A percentile compares a stretch with the other conserved stretches of the same genome.
Evolutionary conservation across 2,113 vertebrate genomes (phyloP).

Genomic region (Steatornis caripensis): DNA sequence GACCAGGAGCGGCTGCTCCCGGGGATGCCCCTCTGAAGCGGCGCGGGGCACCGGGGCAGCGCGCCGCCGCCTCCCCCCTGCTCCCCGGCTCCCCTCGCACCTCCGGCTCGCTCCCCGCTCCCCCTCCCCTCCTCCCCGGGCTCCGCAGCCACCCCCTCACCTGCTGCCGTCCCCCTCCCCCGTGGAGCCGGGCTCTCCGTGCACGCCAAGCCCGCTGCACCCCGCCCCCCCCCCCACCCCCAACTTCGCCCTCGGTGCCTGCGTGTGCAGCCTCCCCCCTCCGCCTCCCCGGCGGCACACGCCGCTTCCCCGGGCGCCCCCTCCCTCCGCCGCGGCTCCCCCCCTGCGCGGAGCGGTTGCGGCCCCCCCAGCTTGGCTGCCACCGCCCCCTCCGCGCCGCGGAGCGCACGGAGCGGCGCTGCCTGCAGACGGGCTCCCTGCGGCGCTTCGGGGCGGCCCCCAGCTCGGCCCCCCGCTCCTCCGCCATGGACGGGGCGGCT

Average conservation of each 20-base stretch:
- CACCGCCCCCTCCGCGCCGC: conserved; percentile 60
- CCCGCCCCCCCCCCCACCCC: not conserved
- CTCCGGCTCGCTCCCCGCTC: not conserved
- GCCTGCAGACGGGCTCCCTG: conserved; percentile 44
- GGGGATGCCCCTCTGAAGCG: conserved; percentile 56
- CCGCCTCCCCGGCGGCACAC: not conserved
- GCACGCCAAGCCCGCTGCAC: not conserved
- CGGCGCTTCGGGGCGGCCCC: conserved; percentile 8
- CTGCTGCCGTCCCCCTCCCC: conserved; percentile 10
- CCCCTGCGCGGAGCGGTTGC: not conserved
- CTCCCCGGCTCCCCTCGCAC: conserved; percentile 4
- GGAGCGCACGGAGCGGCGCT: conserved; percentile 36
- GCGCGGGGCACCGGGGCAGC: conserved; percentile 15
- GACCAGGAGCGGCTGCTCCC: conserved; percentile 40
- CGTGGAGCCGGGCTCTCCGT: not conserved
- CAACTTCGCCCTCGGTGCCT: not conserved
- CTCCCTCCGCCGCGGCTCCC: not conserved
- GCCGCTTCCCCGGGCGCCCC: not conserved
- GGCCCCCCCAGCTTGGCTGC: conserved; percentile 22
- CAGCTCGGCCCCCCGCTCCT: conserved; percentile 48
- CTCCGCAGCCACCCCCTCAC: conserved; percentile 19
- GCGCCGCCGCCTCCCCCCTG: not conserved
- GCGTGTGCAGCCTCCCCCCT: conserved; percentile 2
- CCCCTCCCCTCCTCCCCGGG: not conserved
- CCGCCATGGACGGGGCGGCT: conserved; percentile 75